Conservation (phyloP, 1,140 invertebrate species). For the Sarcophaga peregrina region DNA sequence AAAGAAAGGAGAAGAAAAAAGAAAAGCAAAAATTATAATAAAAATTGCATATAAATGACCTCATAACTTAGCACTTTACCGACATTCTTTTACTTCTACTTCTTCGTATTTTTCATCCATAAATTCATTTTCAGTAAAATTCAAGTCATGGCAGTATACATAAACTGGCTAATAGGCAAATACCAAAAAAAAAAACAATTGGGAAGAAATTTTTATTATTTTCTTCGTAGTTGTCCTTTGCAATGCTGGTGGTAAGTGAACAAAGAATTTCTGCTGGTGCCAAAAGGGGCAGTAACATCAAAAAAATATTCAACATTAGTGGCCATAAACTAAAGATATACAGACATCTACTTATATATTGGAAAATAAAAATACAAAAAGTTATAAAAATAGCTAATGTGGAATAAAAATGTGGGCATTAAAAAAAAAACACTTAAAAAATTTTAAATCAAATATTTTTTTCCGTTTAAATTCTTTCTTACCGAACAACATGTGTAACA, state of each 20-base stretch:
- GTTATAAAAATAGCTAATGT: neutral
- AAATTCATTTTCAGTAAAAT: neutral
- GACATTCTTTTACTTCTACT: neutral
- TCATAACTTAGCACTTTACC: constrained; percentile 26
- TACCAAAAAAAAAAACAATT: neutral
- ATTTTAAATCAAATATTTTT: neutral
- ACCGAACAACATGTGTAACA: no score
- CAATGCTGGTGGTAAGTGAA: neutral
- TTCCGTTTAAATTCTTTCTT: no score
- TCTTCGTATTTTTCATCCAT: constrained; percentile 9
- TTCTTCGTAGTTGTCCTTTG: no score
- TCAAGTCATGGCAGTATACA: neutral
- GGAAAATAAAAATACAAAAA: neutral
- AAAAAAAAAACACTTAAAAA: neutral
- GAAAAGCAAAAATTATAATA: neutral
- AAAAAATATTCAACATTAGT: constrained; percentile 34
- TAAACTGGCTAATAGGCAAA: constrained; percentile 29
- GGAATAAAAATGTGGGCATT: neutral
- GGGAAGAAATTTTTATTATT: neutral
- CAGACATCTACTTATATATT: neutral
- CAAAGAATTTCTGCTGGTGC: neutral
- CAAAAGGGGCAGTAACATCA: constrained; percentile 36
- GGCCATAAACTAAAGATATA: constrained; percentile 23
- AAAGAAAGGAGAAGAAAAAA: no score
- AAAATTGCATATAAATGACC: constrained; percentile 35